These are phyloP conservation scores for Plutella xylostella DNA, from an alignment of 2,888 invertebrate species.

Conservation along the genomic window DNA sequence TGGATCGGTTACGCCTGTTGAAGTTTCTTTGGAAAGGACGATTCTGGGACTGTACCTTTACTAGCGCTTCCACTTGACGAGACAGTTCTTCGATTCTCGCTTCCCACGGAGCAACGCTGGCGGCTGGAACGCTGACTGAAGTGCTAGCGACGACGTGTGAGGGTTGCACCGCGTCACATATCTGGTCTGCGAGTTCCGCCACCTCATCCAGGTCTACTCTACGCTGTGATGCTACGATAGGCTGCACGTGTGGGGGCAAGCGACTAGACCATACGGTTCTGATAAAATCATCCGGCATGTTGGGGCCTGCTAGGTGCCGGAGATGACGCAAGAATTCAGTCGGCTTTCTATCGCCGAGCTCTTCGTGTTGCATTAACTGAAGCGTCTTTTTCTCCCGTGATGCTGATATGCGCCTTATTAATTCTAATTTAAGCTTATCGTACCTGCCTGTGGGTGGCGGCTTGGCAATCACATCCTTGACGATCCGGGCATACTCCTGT, in stretches of 20 bases:
- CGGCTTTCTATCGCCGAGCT: no score
- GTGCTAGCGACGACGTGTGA: not conserved
- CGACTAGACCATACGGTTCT: not conserved
- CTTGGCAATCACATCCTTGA: conserved; percentile 13
- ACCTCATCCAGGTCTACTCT: not conserved
- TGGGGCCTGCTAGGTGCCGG: not conserved
- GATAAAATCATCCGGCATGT: not conserved
- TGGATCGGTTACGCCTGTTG: not conserved
- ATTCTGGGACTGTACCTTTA: not conserved
- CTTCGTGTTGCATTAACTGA: conserved; percentile 9
- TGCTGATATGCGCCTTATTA: conserved; percentile 9
- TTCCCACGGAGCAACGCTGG: not conserved
- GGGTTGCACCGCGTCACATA: not conserved
- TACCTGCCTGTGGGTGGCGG: conserved; percentile 11
- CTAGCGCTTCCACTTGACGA: not conserved
- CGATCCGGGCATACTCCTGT: conserved; percentile 7
- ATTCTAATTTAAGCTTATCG: no score
- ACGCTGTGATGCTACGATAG: not conserved
- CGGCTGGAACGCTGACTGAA: not conserved
- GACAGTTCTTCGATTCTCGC: not conserved
- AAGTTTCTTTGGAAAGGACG: not conserved
- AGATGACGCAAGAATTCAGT: conserved; percentile 3
- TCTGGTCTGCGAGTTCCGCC: not conserved
- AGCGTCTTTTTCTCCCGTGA: no score
- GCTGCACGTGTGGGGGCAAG: not conserved